Conservation (phyloP, 1,140 invertebrate species). For the Megalopta genalis region DNA sequence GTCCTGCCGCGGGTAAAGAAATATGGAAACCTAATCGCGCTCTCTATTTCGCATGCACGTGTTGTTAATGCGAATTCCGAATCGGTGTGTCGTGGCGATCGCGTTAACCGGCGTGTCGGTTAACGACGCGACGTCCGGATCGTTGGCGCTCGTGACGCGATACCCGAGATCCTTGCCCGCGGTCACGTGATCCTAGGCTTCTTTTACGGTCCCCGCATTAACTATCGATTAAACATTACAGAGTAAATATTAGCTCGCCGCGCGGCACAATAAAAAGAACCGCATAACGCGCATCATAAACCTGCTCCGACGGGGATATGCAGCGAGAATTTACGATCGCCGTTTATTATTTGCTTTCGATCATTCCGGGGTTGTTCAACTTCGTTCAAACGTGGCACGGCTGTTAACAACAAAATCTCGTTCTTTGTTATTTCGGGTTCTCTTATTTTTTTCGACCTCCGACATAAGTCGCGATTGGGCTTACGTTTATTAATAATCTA, state of each 20-base stretch:
- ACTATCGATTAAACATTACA: not conserved
- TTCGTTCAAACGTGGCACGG: too few species aligned
- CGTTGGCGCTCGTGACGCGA: constrained; percentile 27
- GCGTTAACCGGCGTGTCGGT: constrained; percentile 9
- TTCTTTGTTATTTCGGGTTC: too few species aligned
- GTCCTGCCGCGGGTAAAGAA: constrained; percentile 19
- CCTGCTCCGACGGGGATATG: too few species aligned
- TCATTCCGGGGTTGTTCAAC: too few species aligned
- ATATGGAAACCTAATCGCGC: constrained; percentile 46
- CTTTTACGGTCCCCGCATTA: not conserved
- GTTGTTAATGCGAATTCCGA: constrained; percentile 36
- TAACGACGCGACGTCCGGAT: too few species aligned
- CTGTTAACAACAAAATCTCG: too few species aligned
- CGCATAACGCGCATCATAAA: too few species aligned
- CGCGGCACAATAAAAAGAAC: not conserved
- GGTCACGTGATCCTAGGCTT: not conserved
- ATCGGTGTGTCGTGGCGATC: constrained; percentile 42
- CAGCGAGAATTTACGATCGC: too few species aligned
- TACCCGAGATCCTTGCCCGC: constrained; percentile 5
- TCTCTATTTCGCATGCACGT: constrained; percentile 16
- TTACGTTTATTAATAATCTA: too few species aligned
- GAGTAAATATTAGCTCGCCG: not conserved
- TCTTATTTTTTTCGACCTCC: too few species aligned
- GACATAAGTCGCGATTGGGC: too few species aligned
- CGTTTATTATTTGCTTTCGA: too few species aligned